Percentiles rank a stretch among this genome's conserved stretches.
These are phyloP conservation scores for Lomographa bimaculata DNA, from an alignment of 2,888 invertebrate species.

Conservation along the genomic window DNA sequence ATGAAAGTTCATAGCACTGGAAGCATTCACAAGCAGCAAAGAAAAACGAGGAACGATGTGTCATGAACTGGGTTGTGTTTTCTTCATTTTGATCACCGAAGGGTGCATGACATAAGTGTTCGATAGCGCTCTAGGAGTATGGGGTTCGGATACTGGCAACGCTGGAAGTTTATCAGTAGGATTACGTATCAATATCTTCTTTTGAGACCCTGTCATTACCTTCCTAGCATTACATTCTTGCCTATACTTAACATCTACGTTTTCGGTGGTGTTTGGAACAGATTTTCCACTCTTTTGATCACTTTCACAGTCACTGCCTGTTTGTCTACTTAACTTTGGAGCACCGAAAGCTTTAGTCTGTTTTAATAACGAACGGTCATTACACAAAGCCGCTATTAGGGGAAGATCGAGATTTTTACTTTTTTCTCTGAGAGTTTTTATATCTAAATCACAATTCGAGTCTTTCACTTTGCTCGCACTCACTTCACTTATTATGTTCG, in stretches of 20 bases:
- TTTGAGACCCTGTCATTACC: slow-evolving; percentile 85
- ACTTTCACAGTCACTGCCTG: slow-evolving; percentile 73
- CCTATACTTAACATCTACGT: slow-evolving; percentile 71
- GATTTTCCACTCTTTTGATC: slow-evolving; percentile 71
- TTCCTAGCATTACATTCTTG: slow-evolving; percentile 84
- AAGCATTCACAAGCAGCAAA: slow-evolving; percentile 71
- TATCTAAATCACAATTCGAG: slow-evolving; percentile 85
- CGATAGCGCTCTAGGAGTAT: slow-evolving; percentile 85
- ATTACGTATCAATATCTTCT: slow-evolving; percentile 84
- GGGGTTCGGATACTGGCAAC: slow-evolving; percentile 79
- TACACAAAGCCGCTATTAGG: slow-evolving; percentile 95
- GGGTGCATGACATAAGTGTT: slow-evolving; percentile 88
- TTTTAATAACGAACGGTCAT: slow-evolving; percentile 94
- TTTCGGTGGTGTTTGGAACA: slow-evolving; percentile 74
- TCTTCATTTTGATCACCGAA: slow-evolving; percentile 68
- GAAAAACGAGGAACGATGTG: slow-evolving; percentile 37
- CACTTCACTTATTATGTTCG: slow-evolving; percentile 53
- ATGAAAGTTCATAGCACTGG: slow-evolving; percentile 75
- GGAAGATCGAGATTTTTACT: slow-evolving; percentile 95
- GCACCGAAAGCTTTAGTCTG: slow-evolving; percentile 94
- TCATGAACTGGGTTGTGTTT: slow-evolving; percentile 75
- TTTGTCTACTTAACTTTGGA: slow-evolving; percentile 84
- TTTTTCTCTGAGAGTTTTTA: slow-evolving; percentile 93
- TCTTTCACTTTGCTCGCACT: slow-evolving; percentile 65
- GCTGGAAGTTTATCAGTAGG: slow-evolving; percentile 91